Base-by-base conservation (phyloP, 2,113 vertebrate genomes). In the Seriola aureovittata region DNA sequence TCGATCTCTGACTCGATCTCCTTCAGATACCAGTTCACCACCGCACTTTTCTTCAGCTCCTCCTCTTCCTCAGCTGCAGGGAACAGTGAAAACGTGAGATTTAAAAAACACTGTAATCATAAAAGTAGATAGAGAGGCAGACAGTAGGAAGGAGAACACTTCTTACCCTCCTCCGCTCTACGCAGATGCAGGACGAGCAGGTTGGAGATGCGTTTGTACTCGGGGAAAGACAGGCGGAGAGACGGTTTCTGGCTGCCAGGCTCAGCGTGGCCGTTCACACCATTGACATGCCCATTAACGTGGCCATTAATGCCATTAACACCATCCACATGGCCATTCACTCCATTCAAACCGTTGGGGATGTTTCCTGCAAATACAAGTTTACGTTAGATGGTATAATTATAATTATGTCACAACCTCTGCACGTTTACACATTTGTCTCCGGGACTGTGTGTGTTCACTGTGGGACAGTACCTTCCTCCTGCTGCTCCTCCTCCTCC, bases 1-100 rank as follows among this genome's bases (percentile, higher is more conserved):
- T 99, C 97, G 5, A 99, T 99, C 94, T 99, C 98, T 0, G 97
- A 96, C 93, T 99, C 98, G 0, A 99, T 97, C 94, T 99, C 98
- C 84, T 99, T 99, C 87, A 99, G 94, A 81, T 99, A 99, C 98
- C 98, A 99, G 90, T 99, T 99, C 83, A 99, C 94, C 73, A 99
- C 97, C 2, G 97, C 97, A 3, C 95, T 97, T 78, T 95, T 99
- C 92, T 96, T 98, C 88, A 99, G 95, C 7, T 96, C 93, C 3
- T 93, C 94, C 84, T 99, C 98, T 0, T 99, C 96, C 36, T 99
- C 97, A 78, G 96, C 97, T 99, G 76, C 3, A 84, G 16, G 68
- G 0, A 55, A 16, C 10, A 9, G 19, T 10, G 0, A 23, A 54
- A 71, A 69, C 2, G 25, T 73, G 0, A 63, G 50, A 60, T 19